These are phyloP conservation scores for Pachliopta kotzebuea DNA, from an alignment of 2,888 invertebrate species.

Conservation along the genomic window DNA sequence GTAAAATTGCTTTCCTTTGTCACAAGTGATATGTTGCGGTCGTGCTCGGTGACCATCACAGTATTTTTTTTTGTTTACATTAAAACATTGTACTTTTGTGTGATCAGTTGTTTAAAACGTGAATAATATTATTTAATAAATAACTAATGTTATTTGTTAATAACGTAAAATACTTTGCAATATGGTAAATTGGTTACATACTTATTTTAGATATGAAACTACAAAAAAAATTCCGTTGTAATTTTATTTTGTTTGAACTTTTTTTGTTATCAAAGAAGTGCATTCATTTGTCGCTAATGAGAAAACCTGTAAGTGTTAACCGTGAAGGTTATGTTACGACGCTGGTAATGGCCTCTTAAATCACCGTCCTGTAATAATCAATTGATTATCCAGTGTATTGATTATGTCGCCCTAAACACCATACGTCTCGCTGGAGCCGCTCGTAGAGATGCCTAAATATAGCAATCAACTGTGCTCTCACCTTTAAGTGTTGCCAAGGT, in stretches of 20 bases:
- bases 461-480: slow-evolving; percentile 50
- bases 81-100: slow-evolving; percentile 23
- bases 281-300: neutral
- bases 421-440: slow-evolving; percentile 51
- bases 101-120: slow-evolving; percentile 5
- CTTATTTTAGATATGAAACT: no score
- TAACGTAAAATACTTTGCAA: no score
- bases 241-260: no score
- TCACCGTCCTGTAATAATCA: slow-evolving; percentile 56
- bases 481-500: slow-evolving; percentile 42
- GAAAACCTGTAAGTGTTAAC: neutral
- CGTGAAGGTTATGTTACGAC: slow-evolving; percentile 20
- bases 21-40: slow-evolving; percentile 32
- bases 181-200: no score
- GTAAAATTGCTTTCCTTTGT: slow-evolving; percentile 31
- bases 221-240: no score
- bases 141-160: no score
- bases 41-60: slow-evolving; percentile 40
- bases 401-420: slow-evolving; percentile 55
- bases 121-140: no score
- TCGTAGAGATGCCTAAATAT: slow-evolving; percentile 63
- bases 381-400: slow-evolving; percentile 56
- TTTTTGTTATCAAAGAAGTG: neutral
- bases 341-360: slow-evolving; percentile 52
- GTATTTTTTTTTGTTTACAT: slow-evolving; percentile 26